Conservation (phyloP, 2,888 invertebrate species). For the Seira musarum region DNA sequence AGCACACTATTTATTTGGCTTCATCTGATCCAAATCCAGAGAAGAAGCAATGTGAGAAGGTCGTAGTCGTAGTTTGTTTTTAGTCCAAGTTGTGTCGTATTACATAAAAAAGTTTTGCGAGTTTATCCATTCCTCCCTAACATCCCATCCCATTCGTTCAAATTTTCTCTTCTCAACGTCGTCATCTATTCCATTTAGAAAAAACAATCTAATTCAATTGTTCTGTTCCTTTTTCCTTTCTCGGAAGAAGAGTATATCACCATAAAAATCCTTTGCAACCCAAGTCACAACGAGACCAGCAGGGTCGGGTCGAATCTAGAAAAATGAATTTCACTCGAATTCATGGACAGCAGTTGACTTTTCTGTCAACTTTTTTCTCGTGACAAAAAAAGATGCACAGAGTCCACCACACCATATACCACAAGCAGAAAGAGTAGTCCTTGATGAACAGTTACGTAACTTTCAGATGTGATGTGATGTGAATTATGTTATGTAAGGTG, state of each 20-base stretch:
- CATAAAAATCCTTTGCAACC: background rate
- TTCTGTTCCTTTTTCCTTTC: conserved; percentile 9
- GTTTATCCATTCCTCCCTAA: conserved; percentile 4
- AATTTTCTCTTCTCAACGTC: background rate
- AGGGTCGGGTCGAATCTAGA: too few relatives aligned
- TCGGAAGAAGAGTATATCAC: background rate
- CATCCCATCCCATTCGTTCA: conserved; percentile 7
- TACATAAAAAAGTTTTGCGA: background rate
- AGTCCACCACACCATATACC: background rate
- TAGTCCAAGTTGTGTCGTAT: too few relatives aligned
- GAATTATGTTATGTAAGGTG: background rate
- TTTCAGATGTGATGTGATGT: background rate
- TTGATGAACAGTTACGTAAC: conserved; percentile 46
- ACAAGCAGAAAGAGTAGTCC: conserved; percentile 23
- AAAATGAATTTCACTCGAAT: too few relatives aligned
- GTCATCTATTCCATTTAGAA: conserved; percentile 13
- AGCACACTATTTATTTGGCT: background rate
- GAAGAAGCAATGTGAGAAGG: conserved; percentile 7
- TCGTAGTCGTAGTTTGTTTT: too few relatives aligned
- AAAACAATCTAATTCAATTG: background rate
- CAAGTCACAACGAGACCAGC: too few relatives aligned
- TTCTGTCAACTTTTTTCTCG: background rate
- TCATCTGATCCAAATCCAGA: background rate
- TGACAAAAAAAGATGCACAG: conserved; percentile 12
- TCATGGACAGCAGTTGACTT: background rate